Base-by-base conservation (phyloP, 2,888 invertebrate genomes). In the Amphipyra tragopoginis region DNA sequence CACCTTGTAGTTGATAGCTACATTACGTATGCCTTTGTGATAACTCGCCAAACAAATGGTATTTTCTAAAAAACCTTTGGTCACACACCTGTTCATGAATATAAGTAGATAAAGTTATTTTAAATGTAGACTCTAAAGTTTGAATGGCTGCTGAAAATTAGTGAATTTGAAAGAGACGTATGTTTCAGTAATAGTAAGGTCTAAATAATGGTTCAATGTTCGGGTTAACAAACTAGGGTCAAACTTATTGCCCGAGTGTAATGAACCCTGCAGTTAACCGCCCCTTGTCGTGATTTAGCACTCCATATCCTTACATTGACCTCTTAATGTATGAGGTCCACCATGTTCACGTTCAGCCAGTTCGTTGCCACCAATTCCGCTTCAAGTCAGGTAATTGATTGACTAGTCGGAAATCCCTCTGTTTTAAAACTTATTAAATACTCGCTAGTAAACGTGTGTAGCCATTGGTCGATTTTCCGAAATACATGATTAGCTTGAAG, bases 231-330 rank as follows among this genome's bases (percentile, higher is more conserved):
- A 66, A 58, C 69, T 36, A 48, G 33, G 29, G 58, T 39, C 55
- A 49, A 42, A 45, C 29, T 33, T 56, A 36, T 45, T 57, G 33
- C 14, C 40, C 15, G 11, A 47, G 73, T 54, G 39, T 42, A 59
- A 48, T 47, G 54, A 69, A 66, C 69, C 36, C 43, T 42, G 10
- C 21, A 40, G 6, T 43, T 34, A 38, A 33, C 47, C 38, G 38
- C 54, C 60, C 72, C 44, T 34, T 52, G 40, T 38, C 44, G 67
- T 73, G 59, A 65, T 72, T 71, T 53, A 39, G 53, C 29, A 26
- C 59, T 15, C 39, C 39, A 50, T 57, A 57, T 60, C 49, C 50
- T 66, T 42, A 47, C 53, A 47, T 58, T 50, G 51, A 66, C 50
- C 54, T 44, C 43, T 15, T 66, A 50, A 48, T 40, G 44, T 48